Evolutionary conservation across 2,888 invertebrate genomes (phyloP), one percentile per base, ranked within the genome.

Genomic region (Tiphia femorata): DNA sequence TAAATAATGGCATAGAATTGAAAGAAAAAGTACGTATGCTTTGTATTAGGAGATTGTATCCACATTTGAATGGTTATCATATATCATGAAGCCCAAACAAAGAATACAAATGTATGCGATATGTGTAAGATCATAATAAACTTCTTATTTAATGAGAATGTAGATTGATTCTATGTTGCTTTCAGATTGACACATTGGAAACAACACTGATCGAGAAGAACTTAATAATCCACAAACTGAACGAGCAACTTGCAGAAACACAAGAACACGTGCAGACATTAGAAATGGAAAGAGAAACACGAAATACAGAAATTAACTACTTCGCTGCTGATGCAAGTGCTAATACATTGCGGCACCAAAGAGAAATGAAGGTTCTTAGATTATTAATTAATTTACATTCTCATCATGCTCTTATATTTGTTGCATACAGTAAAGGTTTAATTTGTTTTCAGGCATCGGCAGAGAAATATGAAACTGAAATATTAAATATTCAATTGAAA

Each of bases 231-330:
- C 60, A 53, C 47, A 62, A 73, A 29, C 55, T 81, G 12, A 73
- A 69, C 37, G 40, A 54, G 2, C 68, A 78, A 42, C 49, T 80
- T 10, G 48, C 64, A 8, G 67, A 72, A 43, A 69, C 72, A 44
- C 68, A 64, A 16, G 71, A 77, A 27, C 62, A 69, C 23, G 62
- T 72, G 20, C 68, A 83, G 10, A 85, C 85, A 61, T 77, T 89
- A 77, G 86, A 87, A 59, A 85, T 84, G 52, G 89, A 91, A 47
- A 90, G 88, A 66, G 86, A 87, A 43, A 84, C 86, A 0, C 86
- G 86, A 59, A 84, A 85, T 0, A 69, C 81, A 0, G 90, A 80
- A 61, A 70, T 82, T 8, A 63, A 58, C 5, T 71, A 75, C 46
- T 80, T 80, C 48, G 69, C 71, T 1, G 51, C 61, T 1, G 80